Evolutionary conservation across 2,113 vertebrate species (phyloP).

Genomic region (Ceratotherium simum): DNA sequence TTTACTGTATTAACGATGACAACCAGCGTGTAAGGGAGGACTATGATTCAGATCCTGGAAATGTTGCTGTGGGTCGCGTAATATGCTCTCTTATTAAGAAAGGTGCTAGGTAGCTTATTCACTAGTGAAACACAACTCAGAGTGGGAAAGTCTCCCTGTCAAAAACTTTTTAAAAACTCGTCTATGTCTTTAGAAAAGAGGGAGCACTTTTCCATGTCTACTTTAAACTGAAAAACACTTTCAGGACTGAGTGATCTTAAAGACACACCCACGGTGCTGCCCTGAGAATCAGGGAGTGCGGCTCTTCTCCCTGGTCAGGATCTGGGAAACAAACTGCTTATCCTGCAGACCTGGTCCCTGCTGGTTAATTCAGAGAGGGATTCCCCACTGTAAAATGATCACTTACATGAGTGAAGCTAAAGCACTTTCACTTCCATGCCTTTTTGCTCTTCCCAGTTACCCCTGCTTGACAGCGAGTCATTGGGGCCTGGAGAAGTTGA

Average conservation of each 20-base stretch:
- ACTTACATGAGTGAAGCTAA: neutral
- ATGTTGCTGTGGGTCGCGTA: slow-evolving; percentile 11
- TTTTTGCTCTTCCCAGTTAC: neutral
- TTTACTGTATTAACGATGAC: neutral
- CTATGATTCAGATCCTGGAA: neutral
- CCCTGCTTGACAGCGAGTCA: neutral
- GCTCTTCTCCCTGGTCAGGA: neutral
- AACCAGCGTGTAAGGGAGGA: neutral
- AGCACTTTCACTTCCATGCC: neutral
- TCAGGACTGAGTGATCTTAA: slow-evolving; percentile 1
- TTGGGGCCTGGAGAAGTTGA: neutral
- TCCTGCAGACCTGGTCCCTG: neutral
- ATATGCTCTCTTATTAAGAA: neutral
- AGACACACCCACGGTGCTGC: neutral
- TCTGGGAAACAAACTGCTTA: neutral
- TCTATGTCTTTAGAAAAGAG: neutral
- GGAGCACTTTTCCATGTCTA: neutral
- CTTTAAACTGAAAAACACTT: neutral
- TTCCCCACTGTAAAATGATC: neutral
- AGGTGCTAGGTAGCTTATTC: slow-evolving; percentile 5
- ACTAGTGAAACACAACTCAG: neutral
- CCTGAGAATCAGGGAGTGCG: neutral
- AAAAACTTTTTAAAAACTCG: neutral
- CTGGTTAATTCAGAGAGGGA: neutral
- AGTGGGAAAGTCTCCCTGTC: neutral